Conservation (phyloP, 2,113 vertebrate genomes). For the Oplegnathus fasciatus region DNA sequence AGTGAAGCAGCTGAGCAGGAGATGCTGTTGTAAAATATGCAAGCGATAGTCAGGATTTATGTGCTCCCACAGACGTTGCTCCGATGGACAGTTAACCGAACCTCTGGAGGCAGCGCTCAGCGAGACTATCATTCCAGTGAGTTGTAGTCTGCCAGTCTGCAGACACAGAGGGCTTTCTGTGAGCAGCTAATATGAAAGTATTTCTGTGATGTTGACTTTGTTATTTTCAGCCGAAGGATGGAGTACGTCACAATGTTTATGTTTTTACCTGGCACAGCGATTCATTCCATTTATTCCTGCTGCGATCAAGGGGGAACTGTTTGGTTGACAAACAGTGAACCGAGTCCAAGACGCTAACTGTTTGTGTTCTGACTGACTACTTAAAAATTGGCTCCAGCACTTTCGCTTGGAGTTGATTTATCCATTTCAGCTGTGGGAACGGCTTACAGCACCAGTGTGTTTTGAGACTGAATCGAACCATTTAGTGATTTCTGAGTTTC, state of each 20-base stretch:
- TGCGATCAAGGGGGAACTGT: constrained; percentile 52
- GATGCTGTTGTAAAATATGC: constrained; percentile 30
- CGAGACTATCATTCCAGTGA: constrained; percentile 46
- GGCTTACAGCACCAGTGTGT: constrained; percentile 15
- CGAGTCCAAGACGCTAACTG: constrained; percentile 46
- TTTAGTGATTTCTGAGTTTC: constrained; percentile 42
- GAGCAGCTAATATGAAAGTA: constrained; percentile 61
- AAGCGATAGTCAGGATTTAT: constrained; percentile 31
- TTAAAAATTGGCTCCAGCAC: constrained; percentile 38
- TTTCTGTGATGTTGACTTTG: constrained; percentile 73
- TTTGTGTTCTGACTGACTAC: constrained; percentile 51
- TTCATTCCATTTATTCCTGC: constrained; percentile 58
- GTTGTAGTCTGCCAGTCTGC: constrained; percentile 53
- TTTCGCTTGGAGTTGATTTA: constrained; percentile 39
- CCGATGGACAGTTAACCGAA: constrained; percentile 32
- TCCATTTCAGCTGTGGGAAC: constrained; percentile 44
- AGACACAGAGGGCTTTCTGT: constrained; percentile 76
- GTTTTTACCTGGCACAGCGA: constrained; percentile 67
- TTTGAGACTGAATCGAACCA: constrained; percentile 32
- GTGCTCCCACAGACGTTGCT: neutral
- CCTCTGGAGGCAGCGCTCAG: constrained; percentile 47
- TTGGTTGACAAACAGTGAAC: constrained; percentile 58
- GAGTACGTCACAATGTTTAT: constrained; percentile 70
- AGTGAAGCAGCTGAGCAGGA: neutral
- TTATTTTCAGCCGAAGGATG: constrained; percentile 73